phyloP scores from a whole-genome alignment of 1,140 invertebrate species.

The Bacillus rossius region DNA sequence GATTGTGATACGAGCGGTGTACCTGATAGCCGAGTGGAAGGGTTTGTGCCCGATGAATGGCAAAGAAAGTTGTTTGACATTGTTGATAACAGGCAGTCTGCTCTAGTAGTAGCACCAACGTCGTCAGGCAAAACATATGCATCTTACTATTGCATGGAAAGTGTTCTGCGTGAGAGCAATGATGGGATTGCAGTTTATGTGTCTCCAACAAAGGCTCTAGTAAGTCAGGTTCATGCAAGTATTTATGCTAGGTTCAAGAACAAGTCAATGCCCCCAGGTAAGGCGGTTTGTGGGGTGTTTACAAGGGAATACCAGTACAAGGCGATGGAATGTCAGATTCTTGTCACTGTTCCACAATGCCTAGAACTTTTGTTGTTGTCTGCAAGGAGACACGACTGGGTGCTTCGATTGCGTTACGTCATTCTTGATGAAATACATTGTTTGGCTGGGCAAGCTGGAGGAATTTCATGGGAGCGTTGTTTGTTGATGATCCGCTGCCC shows the following conservation, averaged over 20 bases:
- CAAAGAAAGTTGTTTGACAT: slow-evolving; percentile 21
- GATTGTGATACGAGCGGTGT: slow-evolving; percentile 1
- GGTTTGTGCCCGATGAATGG: slow-evolving; percentile 25
- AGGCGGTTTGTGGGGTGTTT: slow-evolving; percentile 19
- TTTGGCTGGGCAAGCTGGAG: slow-evolving; percentile 19
- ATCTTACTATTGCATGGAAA: slow-evolving; percentile 27
- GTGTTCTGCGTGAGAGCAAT: slow-evolving; percentile 18
- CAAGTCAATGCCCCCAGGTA: slow-evolving; percentile 13
- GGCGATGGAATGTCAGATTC: slow-evolving; percentile 19
- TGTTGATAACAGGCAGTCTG: slow-evolving; percentile 23
- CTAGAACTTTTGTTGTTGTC: slow-evolving; percentile 23
- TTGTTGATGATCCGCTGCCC: slow-evolving; percentile 20
- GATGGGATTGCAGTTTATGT: slow-evolving; percentile 27
- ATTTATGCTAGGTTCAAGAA: slow-evolving; percentile 23
- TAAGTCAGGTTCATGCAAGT: slow-evolving; percentile 26
- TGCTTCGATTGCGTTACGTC: slow-evolving; percentile 17
- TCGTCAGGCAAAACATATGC: slow-evolving; percentile 29
- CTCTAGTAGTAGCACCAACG: slow-evolving; percentile 24
- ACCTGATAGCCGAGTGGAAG: slow-evolving; percentile 18
- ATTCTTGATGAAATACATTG: slow-evolving; percentile 29
- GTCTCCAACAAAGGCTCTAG: slow-evolving; percentile 25
- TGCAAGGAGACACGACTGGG: slow-evolving; percentile 20
- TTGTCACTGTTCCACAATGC: slow-evolving; percentile 25
- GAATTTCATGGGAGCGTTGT: slow-evolving; percentile 19
- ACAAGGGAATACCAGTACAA: slow-evolving; percentile 23